phyloP scores from a whole-genome alignment of 1,140 invertebrate genomes.

The Drosophila albomicans region DNA sequence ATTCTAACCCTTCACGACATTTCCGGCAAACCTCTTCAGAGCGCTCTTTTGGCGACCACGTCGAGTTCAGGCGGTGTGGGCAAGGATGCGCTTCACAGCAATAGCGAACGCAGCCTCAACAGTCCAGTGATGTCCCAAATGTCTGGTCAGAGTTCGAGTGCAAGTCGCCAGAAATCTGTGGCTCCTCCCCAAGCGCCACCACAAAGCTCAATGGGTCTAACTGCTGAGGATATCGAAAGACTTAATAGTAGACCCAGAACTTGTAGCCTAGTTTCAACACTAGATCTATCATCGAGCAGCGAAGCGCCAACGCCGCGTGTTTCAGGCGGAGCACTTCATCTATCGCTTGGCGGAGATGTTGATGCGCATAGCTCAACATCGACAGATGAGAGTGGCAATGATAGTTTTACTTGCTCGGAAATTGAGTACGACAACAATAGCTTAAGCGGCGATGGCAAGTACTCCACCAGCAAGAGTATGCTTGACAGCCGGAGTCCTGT shows the following conservation, averaged over 20 bases:
- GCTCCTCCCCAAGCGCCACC: slow-evolving; percentile 87
- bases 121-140: slow-evolving; percentile 96
- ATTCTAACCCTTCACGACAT: slow-evolving; percentile 97
- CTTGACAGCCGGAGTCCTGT: slow-evolving; percentile 87
- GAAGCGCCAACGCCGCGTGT: slow-evolving; percentile 91
- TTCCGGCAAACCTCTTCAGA: slow-evolving; percentile 95
- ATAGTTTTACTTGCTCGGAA: slow-evolving; percentile 99
- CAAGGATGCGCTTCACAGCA: slow-evolving; percentile 93
- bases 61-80: slow-evolving; percentile 93
- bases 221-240: slow-evolving; percentile 96
- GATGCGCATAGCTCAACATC: slow-evolving; percentile 93
- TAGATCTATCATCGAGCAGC: slow-evolving; percentile 97
- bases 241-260: slow-evolving; percentile 94
- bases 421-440: slow-evolving; percentile 98
- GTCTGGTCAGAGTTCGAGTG: slow-evolving; percentile 92
- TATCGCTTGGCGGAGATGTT: slow-evolving; percentile 87
- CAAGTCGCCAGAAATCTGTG: slow-evolving; percentile 87
- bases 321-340: slow-evolving; percentile 88
- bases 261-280: slow-evolving; percentile 95
- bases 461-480: slow-evolving; percentile 90
- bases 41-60: slow-evolving; percentile 93
- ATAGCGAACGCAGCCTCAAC: slow-evolving; percentile 95
- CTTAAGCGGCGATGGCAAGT: slow-evolving; percentile 91
- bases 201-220: slow-evolving; percentile 91
- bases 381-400: slow-evolving; percentile 97